Percentiles rank a stretch among this genome's conserved stretches.
phyloP scores from a whole-genome alignment of 2,797 vertebrate species.

The Argentina silus region DNA sequence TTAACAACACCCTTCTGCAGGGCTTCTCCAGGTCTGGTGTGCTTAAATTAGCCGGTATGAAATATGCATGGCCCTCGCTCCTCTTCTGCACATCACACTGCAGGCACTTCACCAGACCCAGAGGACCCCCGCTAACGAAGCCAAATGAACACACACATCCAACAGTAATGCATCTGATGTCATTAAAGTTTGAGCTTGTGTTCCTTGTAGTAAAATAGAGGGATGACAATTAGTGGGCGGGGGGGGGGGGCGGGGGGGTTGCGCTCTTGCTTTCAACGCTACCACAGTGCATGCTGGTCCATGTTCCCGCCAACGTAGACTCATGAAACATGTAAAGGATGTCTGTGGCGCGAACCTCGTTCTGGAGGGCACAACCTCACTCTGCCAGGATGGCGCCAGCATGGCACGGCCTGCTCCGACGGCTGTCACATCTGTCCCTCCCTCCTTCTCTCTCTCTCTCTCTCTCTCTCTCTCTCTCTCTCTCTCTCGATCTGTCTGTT shows the following conservation, averaged over 20 bases:
- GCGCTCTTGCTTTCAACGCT: neutral
- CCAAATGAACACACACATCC: constrained; percentile 54
- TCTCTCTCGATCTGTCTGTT: neutral
- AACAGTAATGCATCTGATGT: constrained; percentile 59
- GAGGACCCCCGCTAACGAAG: constrained; percentile 70
- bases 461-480: too few species aligned
- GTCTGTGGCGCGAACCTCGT: neutral
- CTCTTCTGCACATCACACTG: constrained; percentile 73
- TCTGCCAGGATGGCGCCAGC: neutral
- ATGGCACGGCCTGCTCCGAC: neutral
- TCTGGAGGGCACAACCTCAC: neutral
- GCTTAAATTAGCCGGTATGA: constrained; percentile 72
- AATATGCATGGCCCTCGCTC: constrained; percentile 68
- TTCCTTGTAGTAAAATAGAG: constrained; percentile 52
- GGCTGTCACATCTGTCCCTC: too few species aligned
- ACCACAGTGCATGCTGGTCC: neutral
- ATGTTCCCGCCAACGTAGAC: neutral
- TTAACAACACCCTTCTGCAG: constrained; percentile 45
- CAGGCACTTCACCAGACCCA: constrained; percentile 78
- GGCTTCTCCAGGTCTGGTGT: constrained; percentile 33
- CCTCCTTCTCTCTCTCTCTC: too few species aligned
- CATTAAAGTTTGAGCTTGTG: constrained; percentile 76
- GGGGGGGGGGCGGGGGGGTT: constrained; percentile 38
- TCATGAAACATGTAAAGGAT: neutral
- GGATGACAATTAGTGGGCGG: constrained; percentile 61